Base-by-base conservation (phyloP, 2,113 vertebrate species). In the Scolopax mira region DNA sequence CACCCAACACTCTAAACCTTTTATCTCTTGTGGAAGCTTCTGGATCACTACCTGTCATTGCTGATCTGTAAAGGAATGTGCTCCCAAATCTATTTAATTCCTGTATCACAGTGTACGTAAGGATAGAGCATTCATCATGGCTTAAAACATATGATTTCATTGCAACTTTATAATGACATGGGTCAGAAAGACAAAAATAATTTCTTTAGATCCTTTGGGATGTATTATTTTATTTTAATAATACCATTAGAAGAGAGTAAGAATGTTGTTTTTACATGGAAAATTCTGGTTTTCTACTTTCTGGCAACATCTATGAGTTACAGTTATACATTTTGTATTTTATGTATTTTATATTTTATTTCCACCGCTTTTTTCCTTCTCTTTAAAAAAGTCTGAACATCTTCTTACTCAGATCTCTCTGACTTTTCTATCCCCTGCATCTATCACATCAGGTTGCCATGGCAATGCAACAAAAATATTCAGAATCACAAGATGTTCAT, bases 401-500 rank as follows among this genome's bases (percentile, higher is more conserved):
- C 58, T 88, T 79, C 91, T 79, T 48, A 82, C 61, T 81, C 46
- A 93, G 62, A 79, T 91, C 55, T 90, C 48, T 66, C 12, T 55
- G 71, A 74, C 87, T 93, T 85, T 88, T 90, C 46, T 70, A 84
- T 88, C 71, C 75, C 18, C 21, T 91, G 72, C 48, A 91, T 83
- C 88, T 93, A 72, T 84, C 93, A 88, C 79, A 96, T 93, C 58
- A 55, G 55, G 95, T 97, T 97, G 69, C 85, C 82, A 95, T 97
- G 79, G 88, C 54, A 86, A 93, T 52, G 75, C 52, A 90, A 87
- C 12, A 18, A 67, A 96, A 96, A 93, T 94, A 96, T 79, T 91
- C 92, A 67, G 67, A 83, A 93, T 93, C 88, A 94, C 66, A 94
- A 95, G 92, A 86, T 1, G 6, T 62, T 78, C 25, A 33, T 93